Evolutionary conservation across 1,140 invertebrate species (phyloP), one percentile per base, ranked within the genome.

Genomic region (Lanistes nyassanus): DNA sequence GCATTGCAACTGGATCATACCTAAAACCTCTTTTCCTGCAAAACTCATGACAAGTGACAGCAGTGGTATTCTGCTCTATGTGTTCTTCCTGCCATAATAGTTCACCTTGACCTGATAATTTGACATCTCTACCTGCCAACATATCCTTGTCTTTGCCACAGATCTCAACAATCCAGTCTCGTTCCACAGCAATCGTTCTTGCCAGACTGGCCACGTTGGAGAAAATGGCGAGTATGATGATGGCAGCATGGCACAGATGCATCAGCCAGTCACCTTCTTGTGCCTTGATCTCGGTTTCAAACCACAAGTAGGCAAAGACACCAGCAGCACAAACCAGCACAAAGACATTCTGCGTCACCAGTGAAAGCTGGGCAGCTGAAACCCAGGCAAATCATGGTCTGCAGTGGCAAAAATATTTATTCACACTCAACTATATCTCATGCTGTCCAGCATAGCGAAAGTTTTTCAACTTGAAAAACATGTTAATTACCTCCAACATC

Each of bases 81-180:
- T n/a, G n/a, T n/a, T n/a, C n/a, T n/a, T n/a, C n/a, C n/a, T n/a
- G n/a, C n/a, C n/a, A n/a, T n/a, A n/a, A n/a, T n/a, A n/a, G n/a
- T n/a, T n/a, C n/a, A n/a, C n/a, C n/a, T n/a, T n/a, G n/a, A n/a
- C n/a, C n/a, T n/a, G n/a, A n/a, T n/a, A n/a, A n/a, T n/a, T n/a
- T n/a, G 19, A 47, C 9, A 47, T 68, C n/a, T 80, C 78, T 81
- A 88, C 85, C 79, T 47, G 86, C 83, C 23, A 89, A 75, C 51
- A 76, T 75, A 42, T 82, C 80, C 66, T 80, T 85, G 51, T 88
- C 81, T 39, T 81, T 64, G 3, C 78, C 82, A 81, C 86, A 88
- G 16, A 88, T 89, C 34, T 91, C 90, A 39, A 91, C 87, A 62
- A 92, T 87, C 91, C 91, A 92, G 80, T 92, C 91, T 81, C 90